Evolutionary conservation across 2,113 vertebrate genomes (phyloP).

Genomic region (Lamprologus lemairii): DNA sequence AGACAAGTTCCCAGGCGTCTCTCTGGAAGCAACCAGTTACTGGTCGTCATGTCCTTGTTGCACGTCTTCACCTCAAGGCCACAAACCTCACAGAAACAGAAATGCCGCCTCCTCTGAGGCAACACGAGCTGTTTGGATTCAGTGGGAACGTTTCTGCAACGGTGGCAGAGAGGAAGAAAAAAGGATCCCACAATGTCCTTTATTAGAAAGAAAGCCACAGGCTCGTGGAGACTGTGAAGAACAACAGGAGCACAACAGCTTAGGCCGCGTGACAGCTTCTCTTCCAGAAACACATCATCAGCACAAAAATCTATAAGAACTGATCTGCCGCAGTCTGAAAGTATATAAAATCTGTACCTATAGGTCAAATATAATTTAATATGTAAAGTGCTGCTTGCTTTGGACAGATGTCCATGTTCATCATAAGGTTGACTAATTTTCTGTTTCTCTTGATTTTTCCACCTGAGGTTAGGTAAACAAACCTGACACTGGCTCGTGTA

Average conservation of each 20-base stretch:
- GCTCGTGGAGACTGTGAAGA: rapidly evolving
- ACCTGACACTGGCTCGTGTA: conserved; percentile 83
- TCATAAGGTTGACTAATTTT: background rate
- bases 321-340: background rate
- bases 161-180: rapidly evolving
- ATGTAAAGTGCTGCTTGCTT: background rate
- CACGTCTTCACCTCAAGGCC: background rate
- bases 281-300: background rate
- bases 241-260: background rate
- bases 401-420: background rate
- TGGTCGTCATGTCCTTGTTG: background rate
- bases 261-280: background rate
- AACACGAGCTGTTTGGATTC: background rate
- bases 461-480: background rate
- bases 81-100: background rate
- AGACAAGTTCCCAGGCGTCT: background rate
- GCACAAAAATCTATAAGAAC: background rate
- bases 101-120: background rate
- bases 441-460: background rate
- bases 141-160: rapidly evolving
- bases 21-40: background rate
- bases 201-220: background rate
- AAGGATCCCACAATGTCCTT: background rate
- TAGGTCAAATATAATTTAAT: background rate
- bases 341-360: rapidly evolving